Evolutionary conservation across 2,113 vertebrate genomes (phyloP).

Genomic region (Aviceda subcristata): DNA sequence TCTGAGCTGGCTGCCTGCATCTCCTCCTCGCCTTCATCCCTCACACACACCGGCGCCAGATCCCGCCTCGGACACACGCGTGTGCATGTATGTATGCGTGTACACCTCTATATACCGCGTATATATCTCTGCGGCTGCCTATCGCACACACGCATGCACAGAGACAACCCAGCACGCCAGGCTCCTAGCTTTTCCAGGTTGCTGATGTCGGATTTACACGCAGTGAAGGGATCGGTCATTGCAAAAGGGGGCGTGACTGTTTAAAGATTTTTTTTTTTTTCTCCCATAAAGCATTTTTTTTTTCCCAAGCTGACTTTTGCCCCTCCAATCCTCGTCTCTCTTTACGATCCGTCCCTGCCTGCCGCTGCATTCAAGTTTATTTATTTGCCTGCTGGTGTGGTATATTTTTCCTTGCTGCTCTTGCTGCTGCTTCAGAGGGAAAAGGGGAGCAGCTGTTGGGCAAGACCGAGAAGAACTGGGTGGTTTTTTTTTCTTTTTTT

Average conservation of each 20-base stretch:
- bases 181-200: conserved; percentile 27
- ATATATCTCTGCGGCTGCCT: neutral
- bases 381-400: conserved; percentile 65
- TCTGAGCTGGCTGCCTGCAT: conserved; percentile 14
- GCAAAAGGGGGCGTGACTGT: conserved; percentile 74
- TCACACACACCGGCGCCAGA: neutral
- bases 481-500: neutral
- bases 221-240: conserved; percentile 56
- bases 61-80: neutral
- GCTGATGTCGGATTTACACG: conserved; percentile 65
- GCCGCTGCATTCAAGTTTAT: conserved; percentile 74
- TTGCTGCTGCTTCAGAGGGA: conserved; percentile 15
- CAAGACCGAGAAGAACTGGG: conserved; percentile 17
- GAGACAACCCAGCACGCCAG: neutral
- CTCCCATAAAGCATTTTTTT: conserved; percentile 42
- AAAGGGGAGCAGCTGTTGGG: conserved; percentile 54
- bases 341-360: conserved; percentile 55
- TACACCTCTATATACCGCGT: neutral
- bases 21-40: conserved; percentile 1
- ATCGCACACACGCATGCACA: conserved; percentile 25
- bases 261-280: conserved; percentile 45
- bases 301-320: conserved; percentile 69
- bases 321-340: conserved; percentile 63
- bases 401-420: conserved; percentile 43
- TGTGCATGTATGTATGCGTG: conserved; percentile 44